phyloP scores from a whole-genome alignment of 2,888 invertebrate genomes.

The Linyphia triangularis region DNA sequence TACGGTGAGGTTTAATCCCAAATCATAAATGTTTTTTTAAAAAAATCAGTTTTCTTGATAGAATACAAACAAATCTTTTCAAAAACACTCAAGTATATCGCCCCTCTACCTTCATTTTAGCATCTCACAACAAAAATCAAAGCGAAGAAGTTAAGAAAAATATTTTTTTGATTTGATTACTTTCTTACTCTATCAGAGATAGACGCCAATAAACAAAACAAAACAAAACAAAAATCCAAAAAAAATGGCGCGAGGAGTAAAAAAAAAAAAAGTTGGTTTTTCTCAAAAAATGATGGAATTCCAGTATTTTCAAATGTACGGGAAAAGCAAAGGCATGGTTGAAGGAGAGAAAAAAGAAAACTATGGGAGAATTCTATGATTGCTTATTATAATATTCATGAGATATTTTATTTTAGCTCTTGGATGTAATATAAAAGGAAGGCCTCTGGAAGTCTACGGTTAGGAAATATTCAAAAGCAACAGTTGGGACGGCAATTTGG shows the following conservation, averaged over 20 bases:
- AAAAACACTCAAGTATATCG: not conserved
- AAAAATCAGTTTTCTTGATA: no score
- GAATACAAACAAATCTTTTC: not conserved
- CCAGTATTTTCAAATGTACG: slow-evolving; percentile 48
- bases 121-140: slow-evolving; percentile 5
- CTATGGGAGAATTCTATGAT: slow-evolving; percentile 69
- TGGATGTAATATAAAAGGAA: slow-evolving; percentile 49
- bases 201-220: slow-evolving; percentile 8
- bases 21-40: no score
- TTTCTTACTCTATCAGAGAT: not conserved
- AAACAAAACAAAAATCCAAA: not conserved
- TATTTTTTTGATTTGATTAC: slow-evolving; percentile 54
- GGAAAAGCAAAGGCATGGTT: slow-evolving; percentile 6
- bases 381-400: slow-evolving; percentile 75
- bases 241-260: not conserved
- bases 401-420: slow-evolving; percentile 70
- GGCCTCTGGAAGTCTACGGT: slow-evolving; percentile 38
- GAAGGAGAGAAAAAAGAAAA: not conserved
- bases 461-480: slow-evolving; percentile 66
- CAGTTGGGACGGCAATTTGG: slow-evolving; percentile 67
- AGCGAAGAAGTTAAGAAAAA: slow-evolving; percentile 44
- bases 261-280: slow-evolving; percentile 27
- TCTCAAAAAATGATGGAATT: slow-evolving; percentile 59
- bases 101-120: not conserved
- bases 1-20: no score